A percentile compares a stretch with the other conserved stretches of the same genome.
Conservation (phyloP, 2,113 vertebrate species). For the Procapra przewalskii region DNA sequence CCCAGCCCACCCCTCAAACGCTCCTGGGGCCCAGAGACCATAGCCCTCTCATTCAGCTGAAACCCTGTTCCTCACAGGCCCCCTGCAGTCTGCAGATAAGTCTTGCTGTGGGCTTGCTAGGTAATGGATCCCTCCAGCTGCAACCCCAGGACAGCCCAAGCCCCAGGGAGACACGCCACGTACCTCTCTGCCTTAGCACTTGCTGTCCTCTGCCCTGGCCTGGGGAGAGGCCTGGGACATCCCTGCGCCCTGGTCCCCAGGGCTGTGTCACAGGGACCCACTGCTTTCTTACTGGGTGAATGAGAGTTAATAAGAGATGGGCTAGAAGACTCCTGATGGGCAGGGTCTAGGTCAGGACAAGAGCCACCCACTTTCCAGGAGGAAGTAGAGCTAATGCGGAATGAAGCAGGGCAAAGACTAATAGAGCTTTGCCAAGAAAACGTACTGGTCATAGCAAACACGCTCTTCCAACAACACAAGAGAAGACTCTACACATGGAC, state of each 20-base stretch:
- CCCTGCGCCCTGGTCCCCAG: not conserved
- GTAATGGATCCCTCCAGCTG: not conserved
- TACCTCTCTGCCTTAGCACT: not conserved
- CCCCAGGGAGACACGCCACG: not conserved
- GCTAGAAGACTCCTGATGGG: not conserved
- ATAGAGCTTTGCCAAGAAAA: too few species aligned
- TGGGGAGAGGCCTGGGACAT: not conserved
- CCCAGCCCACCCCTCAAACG: not conserved
- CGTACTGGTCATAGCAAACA: too few species aligned
- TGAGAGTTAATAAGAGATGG: not conserved
- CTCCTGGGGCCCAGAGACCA: not conserved
- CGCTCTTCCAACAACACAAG: too few species aligned
- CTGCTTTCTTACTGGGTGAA: not conserved
- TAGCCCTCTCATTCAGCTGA: not conserved
- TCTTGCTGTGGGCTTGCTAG: accelerated
- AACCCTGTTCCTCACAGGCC: not conserved
- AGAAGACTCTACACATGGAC: too few species aligned
- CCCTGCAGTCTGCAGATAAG: not conserved
- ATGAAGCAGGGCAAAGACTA: too few species aligned
- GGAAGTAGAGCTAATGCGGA: not conserved
- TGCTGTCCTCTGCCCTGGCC: not conserved
- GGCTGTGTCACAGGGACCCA: not conserved
- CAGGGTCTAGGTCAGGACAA: not conserved
- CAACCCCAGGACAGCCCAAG: not conserved
- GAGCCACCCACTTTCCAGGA: not conserved